Conservation (phyloP, 1,140 invertebrate genomes). For the Neodiprion pinetum region DNA sequence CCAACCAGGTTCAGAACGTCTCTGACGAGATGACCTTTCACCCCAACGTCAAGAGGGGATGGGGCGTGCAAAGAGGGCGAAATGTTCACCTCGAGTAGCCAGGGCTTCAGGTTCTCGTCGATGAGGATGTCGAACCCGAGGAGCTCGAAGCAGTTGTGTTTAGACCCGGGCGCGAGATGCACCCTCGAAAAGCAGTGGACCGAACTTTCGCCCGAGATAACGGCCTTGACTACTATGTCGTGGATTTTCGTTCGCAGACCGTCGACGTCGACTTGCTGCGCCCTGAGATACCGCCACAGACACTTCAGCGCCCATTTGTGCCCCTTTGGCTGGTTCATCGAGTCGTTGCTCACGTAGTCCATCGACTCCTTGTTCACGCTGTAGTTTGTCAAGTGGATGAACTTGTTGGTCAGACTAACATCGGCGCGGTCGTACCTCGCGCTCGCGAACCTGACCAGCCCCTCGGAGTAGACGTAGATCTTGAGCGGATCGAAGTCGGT, state of each 20-base stretch:
- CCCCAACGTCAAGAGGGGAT: slow-evolving; percentile 85
- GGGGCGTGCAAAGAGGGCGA: slow-evolving; percentile 90
- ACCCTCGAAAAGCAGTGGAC: slow-evolving; percentile 71
- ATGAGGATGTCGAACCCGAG: slow-evolving; percentile 81
- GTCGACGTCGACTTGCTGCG: slow-evolving; percentile 72
- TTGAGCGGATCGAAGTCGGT: slow-evolving; percentile 89
- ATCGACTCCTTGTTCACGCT: slow-evolving; percentile 90
- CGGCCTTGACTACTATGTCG: slow-evolving; percentile 78
- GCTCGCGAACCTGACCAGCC: slow-evolving; percentile 87
- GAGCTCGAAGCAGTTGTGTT: slow-evolving; percentile 77
- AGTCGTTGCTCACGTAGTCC: slow-evolving; percentile 81
- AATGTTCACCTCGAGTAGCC: slow-evolving; percentile 94
- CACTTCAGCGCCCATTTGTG: slow-evolving; percentile 85
- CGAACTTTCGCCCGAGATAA: slow-evolving; percentile 73
- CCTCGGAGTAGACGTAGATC: slow-evolving; percentile 92
- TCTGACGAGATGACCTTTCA: slow-evolving; percentile 86
- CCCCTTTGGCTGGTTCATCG: slow-evolving; percentile 79
- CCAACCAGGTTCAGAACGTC: slow-evolving; percentile 89
- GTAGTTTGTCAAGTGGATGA: slow-evolving; percentile 97
- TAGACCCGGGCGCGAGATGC: slow-evolving; percentile 66
- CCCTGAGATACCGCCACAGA: slow-evolving; percentile 72
- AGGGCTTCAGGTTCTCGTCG: slow-evolving; percentile 82
- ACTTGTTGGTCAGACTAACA: slow-evolving; percentile 79
- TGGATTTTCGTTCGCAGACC: slow-evolving; percentile 76
- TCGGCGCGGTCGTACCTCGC: slow-evolving; percentile 80